Percentiles rank a stretch among this genome's conserved stretches.
phyloP scores from a whole-genome alignment of 2,113 vertebrate genomes.

The Pica pica region DNA sequence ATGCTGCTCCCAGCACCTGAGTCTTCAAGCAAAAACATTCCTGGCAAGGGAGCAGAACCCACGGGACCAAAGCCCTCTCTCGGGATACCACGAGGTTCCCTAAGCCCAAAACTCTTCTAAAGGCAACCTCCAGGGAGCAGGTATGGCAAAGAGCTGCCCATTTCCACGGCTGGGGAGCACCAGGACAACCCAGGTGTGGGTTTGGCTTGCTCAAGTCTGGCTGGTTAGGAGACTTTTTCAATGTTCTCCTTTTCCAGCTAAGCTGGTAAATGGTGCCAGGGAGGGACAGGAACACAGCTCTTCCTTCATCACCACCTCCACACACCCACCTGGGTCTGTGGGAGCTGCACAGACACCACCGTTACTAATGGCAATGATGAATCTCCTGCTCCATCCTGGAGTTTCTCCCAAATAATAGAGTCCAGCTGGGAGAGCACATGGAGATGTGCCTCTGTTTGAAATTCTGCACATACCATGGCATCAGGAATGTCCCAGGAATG shows the following conservation, averaged over 20 bases:
- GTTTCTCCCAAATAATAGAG: background rate
- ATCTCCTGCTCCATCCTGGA: background rate
- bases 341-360: background rate
- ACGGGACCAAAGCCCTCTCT: background rate
- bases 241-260: background rate
- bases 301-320: background rate
- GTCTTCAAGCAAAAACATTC: background rate
- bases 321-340: background rate
- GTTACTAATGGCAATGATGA: rapidly evolving
- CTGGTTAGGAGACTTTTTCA: background rate
- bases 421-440: background rate
- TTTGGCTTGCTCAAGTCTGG: background rate
- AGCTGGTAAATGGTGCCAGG: background rate
- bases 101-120: background rate
- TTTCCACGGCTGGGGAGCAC: background rate
- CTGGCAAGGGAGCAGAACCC: background rate
- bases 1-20: background rate
- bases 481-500: background rate
- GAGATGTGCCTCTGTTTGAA: background rate
- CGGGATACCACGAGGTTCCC: background rate
- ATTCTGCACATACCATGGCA: background rate
- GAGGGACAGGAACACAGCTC: background rate
- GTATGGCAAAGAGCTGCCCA: background rate
- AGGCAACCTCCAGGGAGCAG: background rate
- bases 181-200: background rate